Base-by-base conservation (phyloP, 2,888 invertebrate genomes). In the Chironomus tentans region DNA sequence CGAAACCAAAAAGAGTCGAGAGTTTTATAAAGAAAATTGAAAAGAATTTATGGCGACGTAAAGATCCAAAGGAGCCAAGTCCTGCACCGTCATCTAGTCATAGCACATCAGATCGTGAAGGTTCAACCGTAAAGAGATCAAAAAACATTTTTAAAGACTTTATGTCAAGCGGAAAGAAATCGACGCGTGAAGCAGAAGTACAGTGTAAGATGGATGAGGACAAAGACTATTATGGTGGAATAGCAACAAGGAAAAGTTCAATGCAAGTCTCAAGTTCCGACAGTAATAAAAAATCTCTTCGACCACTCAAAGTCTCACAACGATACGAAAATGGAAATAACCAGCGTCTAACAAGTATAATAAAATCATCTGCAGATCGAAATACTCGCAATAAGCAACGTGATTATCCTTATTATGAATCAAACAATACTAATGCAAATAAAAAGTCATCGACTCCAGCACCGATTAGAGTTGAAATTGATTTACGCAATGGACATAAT, bases 161-260 rank as follows among this genome's bases (percentile, higher is more conserved):
- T 24, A 47, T 62, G 61, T 21, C 68, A 13, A 48, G 65, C 48
- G 74, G 56, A 7, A 47, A 56, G 18, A 76, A 76, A 13, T 38
- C 69, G 12, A 76, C 76, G 5, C 50, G 76, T 24, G 76, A 76
- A 22, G 56, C 69, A 18, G 76, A 62, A 46, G 22, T 76, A 15
- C 28, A 76, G 24, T 76, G 76, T 38, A 76, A 76, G 15, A 22
- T 76, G 56, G 68, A 76, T 21, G 76, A 76, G 15, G 76, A 76
- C n/a, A 68, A 38, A n/a, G 74, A 74, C 13, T 74, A 74, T 74
- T 65, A 73, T 12, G 47, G 47, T 18, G 68, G 74, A 21, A 65
- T 74, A 10, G 50, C 21, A n/a, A 68, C 48, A 46, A 46, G 68
- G 28, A 68, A 69, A 50, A 69, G 69, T 50, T 76, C 76, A 22